Evolutionary conservation across 2,113 vertebrate species (phyloP), one percentile per base, ranked within the genome.

Genomic region (Cheilinus undulatus): DNA sequence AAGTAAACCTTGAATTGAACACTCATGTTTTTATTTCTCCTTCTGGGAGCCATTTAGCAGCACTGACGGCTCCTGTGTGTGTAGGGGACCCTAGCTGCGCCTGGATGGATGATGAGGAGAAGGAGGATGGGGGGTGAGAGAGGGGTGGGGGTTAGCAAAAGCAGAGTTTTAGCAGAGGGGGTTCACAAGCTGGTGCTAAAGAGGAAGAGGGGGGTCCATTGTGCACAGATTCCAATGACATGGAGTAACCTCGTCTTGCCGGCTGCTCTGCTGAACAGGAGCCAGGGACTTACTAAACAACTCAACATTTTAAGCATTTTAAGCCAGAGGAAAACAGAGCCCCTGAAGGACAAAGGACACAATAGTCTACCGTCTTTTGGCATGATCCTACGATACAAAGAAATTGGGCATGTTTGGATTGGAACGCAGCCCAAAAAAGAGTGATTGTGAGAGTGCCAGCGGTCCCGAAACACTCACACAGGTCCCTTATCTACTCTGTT

Each of bases 181-280:
- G 74, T 77, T 85, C 74, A 74, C 73, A 78, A 52, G 73, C 63
- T 67, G 69, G 64, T 71, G 83, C 71, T 75, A 26, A 56, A 40
- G 45, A 78, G 76, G 45, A 59, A 59, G 60, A 58, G 48, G 63
- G 42, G 27, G 68, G 51, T 83, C 86, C 60, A 88, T 89, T 89
- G 85, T 88, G 71, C 80, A 19, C 73, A 76, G 85, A 89, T 90
- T 89, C 85, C 85, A 89, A 60, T 84, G 86, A 91, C 89, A 88
- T 87, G 50, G 75, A 88, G 89, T 90, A 89, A 89, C 90, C 87
- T 78, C 69, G 32, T 63, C 57, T 71, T 32, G 24, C 76, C 66
- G 63, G 81, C 86, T 87, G 86, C 80, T 77, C 49, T 0, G 19
- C 81, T 79, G 68, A 69, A 63, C 80, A 59, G 53, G 51, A 78